Percentiles rank a stretch among this genome's conserved stretches.
Evolutionary conservation across 2,888 invertebrate species (phyloP).

Genomic region (Suillia variegata): DNA sequence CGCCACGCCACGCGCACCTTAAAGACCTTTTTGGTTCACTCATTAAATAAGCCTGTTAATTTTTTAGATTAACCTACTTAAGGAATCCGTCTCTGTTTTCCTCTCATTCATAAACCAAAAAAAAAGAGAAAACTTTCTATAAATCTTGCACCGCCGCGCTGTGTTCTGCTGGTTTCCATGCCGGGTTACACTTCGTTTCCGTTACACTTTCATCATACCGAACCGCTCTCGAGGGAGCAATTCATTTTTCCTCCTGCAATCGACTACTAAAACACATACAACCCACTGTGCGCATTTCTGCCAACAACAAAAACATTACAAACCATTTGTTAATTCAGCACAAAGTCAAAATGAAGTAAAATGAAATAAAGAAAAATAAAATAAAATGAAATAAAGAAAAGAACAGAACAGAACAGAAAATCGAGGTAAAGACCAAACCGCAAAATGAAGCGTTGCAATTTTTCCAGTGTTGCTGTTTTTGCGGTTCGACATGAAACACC

Average conservation of each 20-base stretch:
- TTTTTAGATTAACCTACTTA: too few species aligned
- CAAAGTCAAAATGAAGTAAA: background rate
- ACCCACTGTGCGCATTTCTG: background rate
- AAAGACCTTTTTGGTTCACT: too few species aligned
- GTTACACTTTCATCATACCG: background rate
- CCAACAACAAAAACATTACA: too few species aligned
- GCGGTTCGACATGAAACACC: background rate
- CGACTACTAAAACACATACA: background rate
- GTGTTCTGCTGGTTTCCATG: too few species aligned
- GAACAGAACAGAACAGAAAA: background rate
- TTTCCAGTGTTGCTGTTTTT: conserved; percentile 9
- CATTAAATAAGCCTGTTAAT: too few species aligned
- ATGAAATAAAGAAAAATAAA: background rate
- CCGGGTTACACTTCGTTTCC: too few species aligned
- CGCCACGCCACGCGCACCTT: too few species aligned
- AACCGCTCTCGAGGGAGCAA: conserved; percentile 16
- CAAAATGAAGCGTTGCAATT: conserved; percentile 14
- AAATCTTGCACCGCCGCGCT: too few species aligned
- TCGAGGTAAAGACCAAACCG: background rate
- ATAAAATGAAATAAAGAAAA: background rate
- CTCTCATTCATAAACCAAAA: too few species aligned
- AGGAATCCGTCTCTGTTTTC: too few species aligned
- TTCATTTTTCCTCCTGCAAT: conserved; percentile 11
- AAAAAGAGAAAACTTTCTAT: too few species aligned
- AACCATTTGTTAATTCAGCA: too few species aligned